Evolutionary conservation across 2,888 invertebrate species (phyloP).

Genomic region (Eupeodes luniger): DNA sequence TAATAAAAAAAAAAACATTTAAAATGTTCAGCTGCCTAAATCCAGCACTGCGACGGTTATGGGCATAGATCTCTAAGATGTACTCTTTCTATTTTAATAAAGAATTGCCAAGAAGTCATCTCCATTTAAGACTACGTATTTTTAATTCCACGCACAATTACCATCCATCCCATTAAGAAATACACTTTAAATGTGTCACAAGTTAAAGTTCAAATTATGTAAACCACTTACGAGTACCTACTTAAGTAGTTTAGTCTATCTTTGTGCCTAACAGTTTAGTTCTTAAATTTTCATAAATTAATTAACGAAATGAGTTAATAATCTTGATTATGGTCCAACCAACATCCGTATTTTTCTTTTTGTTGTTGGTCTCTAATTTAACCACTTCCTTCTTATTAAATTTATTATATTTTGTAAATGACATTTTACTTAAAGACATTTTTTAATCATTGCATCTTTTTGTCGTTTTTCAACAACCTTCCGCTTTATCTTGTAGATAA

Average conservation of each 20-base stretch:
- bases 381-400: constrained; percentile 17
- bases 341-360: constrained; percentile 13
- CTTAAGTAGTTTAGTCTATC: no score
- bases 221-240: constrained; percentile 4
- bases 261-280: neutral
- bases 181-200: neutral
- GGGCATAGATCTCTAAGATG: neutral
- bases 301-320: constrained; percentile 58
- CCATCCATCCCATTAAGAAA: neutral
- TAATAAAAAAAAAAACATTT: neutral
- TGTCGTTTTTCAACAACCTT: neutral
- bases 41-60: neutral
- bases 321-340: constrained; percentile 14
- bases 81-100: neutral
- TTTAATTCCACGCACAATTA: neutral
- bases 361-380: neutral
- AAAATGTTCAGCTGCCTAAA: neutral
- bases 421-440: neutral
- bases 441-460: neutral
- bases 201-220: constrained; percentile 28
- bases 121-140: neutral
- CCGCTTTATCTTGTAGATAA: no score
- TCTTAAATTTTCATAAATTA: constrained; percentile 48
- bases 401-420: neutral
- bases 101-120: constrained; percentile 8